Conservation (phyloP, 2,113 vertebrate species). For the Lophius piscatorius region DNA sequence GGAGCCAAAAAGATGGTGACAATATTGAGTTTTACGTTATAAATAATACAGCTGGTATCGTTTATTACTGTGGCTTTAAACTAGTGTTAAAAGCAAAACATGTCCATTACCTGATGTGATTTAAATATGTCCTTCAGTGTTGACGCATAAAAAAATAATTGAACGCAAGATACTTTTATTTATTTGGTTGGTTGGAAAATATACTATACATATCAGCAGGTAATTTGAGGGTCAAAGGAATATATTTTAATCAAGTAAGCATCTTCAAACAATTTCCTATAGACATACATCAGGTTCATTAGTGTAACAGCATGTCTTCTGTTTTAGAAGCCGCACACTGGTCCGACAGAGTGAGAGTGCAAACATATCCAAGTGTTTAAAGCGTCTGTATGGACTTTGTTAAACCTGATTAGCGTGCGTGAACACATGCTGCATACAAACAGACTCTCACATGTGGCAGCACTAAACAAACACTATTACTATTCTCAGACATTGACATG, state of each 20-base stretch:
- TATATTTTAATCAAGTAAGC: neutral
- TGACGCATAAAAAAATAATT: too few relatives aligned
- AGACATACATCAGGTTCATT: constrained; percentile 30
- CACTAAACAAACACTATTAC: neutral
- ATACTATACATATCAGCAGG: too few relatives aligned
- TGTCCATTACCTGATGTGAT: too few relatives aligned
- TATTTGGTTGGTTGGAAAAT: too few relatives aligned
- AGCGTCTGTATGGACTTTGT: constrained; percentile 21
- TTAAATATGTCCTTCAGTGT: too few relatives aligned
- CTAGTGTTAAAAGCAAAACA: too few relatives aligned
- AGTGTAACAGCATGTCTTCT: neutral
- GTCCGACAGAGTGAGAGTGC: neutral
- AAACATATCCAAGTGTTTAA: constrained; percentile 11
- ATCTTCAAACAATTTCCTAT: neutral
- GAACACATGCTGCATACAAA: constrained; percentile 1
- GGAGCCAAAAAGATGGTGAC: too few relatives aligned
- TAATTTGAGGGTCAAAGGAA: too few relatives aligned
- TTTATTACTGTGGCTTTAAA: too few relatives aligned
- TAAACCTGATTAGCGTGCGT: constrained; percentile 37
- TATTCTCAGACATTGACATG: neutral
- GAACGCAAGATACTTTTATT: too few relatives aligned
- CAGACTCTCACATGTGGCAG: neutral
- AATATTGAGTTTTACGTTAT: too few relatives aligned
- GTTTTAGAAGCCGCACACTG: neutral
- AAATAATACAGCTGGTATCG: too few relatives aligned